Base-by-base conservation (phyloP, 2,113 vertebrate species). In the Caracal caracal region DNA sequence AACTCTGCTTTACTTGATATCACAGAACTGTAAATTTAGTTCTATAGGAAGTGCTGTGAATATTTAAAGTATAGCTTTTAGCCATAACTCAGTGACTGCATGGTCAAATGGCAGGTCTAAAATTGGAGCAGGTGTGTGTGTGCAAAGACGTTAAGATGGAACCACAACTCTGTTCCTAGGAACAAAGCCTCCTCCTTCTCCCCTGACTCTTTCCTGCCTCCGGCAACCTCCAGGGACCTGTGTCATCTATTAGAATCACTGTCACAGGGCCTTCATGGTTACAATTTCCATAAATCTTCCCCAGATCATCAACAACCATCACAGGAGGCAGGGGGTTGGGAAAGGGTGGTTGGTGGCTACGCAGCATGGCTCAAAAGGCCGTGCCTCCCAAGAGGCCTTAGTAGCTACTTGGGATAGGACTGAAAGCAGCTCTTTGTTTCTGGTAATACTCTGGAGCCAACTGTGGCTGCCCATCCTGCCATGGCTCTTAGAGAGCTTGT, bases 341-440 rank as follows among this genome's bases (percentile, higher is more conserved):
- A 47, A 47, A 35, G 30, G 5, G 19, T 47, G 53, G 70, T 22
- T 26, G 35, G 71, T 43, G 33, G 56, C 83, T 43, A 70, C 51
- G 65, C 26, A 43, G 63, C 53, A 15, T 13, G 30, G 28, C 63
- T 84, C 28, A 47, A 86, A 94, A 73, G 35, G 51, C 65, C 51
- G 51, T 71, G 94, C 71, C 61, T 96, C 93, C 63, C 79, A 75
- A 33, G 37, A 95, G 83, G 28, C 73, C 76, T 78, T 15, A 66
- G 35, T 84, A 68, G 47, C 90, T 88, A 24, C 53, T 88, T 53
- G 83, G 71, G 78, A 40, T 17, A 82, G 43, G 35, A 43, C 35
- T 88, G 30, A 95, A 93, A 92, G 49, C 28, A 17, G 19, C 19
- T 82, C 87, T 96, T 96, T 97, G 96, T 97, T 95, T 49, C 24